Evolutionary conservation across 2,888 invertebrate species (phyloP).

Genomic region (Salticus scenicus): DNA sequence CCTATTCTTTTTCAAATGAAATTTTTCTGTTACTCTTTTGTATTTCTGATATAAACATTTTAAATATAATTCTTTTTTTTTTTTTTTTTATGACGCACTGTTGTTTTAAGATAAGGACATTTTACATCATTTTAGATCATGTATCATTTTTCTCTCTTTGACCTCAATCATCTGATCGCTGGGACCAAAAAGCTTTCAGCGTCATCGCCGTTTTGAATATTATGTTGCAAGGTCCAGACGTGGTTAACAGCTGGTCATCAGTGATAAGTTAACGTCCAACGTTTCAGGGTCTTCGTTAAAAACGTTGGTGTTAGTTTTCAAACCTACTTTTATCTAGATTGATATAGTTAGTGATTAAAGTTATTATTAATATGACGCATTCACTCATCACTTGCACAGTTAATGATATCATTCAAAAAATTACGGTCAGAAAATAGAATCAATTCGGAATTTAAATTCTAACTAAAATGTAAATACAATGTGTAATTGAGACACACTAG

Average conservation of each 20-base stretch:
- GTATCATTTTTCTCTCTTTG: not conserved
- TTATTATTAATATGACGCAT: too few species aligned
- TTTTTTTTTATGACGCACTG: not conserved
- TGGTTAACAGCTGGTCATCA: not conserved
- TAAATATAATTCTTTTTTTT: not conserved
- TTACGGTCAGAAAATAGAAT: too few species aligned
- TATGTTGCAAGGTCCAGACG: not conserved
- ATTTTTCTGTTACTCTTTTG: too few species aligned
- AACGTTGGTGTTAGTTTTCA: not conserved
- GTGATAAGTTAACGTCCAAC: not conserved
- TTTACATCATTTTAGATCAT: not conserved
- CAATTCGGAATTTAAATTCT: too few species aligned
- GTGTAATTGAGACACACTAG: too few species aligned
- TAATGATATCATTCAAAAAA: too few species aligned
- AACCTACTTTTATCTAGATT: not conserved
- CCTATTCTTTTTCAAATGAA: too few species aligned
- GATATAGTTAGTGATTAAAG: too few species aligned
- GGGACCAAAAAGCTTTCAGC: not conserved
- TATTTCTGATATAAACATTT: too few species aligned
- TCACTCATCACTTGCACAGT: too few species aligned
- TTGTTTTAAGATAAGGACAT: not conserved
- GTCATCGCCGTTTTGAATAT: not conserved
- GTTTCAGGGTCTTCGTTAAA: not conserved
- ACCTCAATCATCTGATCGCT: not conserved
- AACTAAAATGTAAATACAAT: too few species aligned